Base-by-base conservation (phyloP, 2,113 vertebrate species). In the Choloepus hoffmanni region DNA sequence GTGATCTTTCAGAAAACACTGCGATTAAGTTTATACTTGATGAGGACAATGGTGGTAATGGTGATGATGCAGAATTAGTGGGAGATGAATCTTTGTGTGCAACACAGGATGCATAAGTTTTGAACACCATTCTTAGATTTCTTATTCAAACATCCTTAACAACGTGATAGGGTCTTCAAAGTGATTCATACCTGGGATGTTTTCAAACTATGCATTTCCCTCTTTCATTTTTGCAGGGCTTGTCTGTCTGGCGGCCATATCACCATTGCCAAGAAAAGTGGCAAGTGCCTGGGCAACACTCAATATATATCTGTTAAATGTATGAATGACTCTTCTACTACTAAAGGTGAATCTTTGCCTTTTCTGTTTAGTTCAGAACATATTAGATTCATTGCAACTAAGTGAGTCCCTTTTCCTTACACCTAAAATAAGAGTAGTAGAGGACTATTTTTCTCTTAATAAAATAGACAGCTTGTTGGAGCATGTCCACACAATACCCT, bases 361-460 rank as follows among this genome's bases (percentile, higher is more conserved):
- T 72, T 77, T 68, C 26, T 43, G n/a, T 40, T 91, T 62, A 62
- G 13, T 36, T 88, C 72, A 55, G 92, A 53, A 58, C 13, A 55
- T 6, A 45, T 83, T 65, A 53, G 73, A 19, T 48, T 84, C 95
- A 91, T 93, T 95, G 96, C 90, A 85, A 87, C 82, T 93, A 6
- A 53, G 83, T 72, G 90, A 95, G 24, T 84, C 97, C 92, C 90
- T 97, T 96, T 96, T 91, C 93, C 85, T 97, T 58, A 28, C 95
- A 43, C 85, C 85, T 94, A 92, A 96, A 97, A 92, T 92, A 76
- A 92, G 93, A 97, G 96, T 24, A 97, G 96, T 90, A 98, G 96
- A 96, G 95, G 85, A 73, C 89, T 65, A 86, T 96, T 97, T 97
- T 97, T 96, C 92, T 97, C 92, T 93, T 89, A 95, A 97, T 97